Base-by-base conservation (phyloP, 2,113 vertebrate genomes). In the Labeo catla region DNA sequence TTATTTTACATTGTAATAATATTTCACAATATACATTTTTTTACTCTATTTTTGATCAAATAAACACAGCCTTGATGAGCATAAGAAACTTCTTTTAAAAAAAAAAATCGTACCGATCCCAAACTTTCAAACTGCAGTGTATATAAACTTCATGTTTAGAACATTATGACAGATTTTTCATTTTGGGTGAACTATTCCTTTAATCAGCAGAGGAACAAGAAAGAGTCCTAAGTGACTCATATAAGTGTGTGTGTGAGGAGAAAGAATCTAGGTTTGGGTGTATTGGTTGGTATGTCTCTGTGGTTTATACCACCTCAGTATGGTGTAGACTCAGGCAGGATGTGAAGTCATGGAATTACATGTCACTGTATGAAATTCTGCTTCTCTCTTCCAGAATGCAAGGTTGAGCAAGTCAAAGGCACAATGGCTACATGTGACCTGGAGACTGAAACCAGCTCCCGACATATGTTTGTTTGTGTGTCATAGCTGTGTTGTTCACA, bases 281-380 rank as follows among this genome's bases (percentile, higher is more conserved):
- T 39, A 34, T 65, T 28, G 11, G 65, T 57, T 5, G 23, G 66
- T 52, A 49, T 59, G 34, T 76, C 15, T 57, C 3, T 86, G 34
- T 61, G 81, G 84, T 86, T 74, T 61, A 16, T 19, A 80, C 86
- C 86, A 89, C 72, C 79, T 84, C 82, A 84, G 68, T 86, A 54
- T 91, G 89, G 76, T 83, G 65, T 45, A 73, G 3, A 57, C 54
- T 77, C 63, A 34, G 47, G 72, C 90, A 89, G 86, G 86, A 91
- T 87, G 87, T 92, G 83, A 90, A 86, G 86, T 92, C 90, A 91
- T 87, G 73, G 73, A 73, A 63, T 83, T 57, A 72, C 73, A 39
- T 61, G 81, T 65, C 54, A 76, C 80, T 39, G 8, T 65, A 84
- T 73, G 81, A 65, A 82, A 84, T 65, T 74, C 45, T 73, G 9